Base-by-base conservation (phyloP, 2,888 invertebrate species). In the Heliconius sara region DNA sequence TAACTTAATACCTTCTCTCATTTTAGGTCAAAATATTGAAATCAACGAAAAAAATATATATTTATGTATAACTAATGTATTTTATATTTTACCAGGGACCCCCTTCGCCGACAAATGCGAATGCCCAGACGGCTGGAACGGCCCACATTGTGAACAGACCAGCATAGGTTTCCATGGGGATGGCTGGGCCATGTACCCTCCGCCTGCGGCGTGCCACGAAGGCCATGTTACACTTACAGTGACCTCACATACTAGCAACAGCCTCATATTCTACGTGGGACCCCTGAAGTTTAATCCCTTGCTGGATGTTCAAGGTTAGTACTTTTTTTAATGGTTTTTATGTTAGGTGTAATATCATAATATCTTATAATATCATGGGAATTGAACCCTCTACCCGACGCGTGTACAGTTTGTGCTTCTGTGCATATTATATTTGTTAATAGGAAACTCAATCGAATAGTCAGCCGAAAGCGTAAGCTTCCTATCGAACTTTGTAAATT, bases 131-230 rank as follows among this genome's bases (percentile, higher is more conserved):
- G 97, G 97, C 0, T 96, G 96, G 77, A 96, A 97, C 9, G 99
- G 99, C 0, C 98, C 99, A 0, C 96, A 97, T 80, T 99, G 99
- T 91, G 99, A 99, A 92, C 96, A 97, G 82, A 97, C 98, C 0
- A 97, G 97, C 0, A 97, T 99, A 83, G 98, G 98, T 30, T 99
- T 99, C 94, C 96, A 96, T 82, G 98, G 98, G n/a, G 96, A 97
- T 85, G 98, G 99, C 16, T 99, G 98, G 96, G 99, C 99, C 0
- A 97, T 99, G 96, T 99, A 98, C 95, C 97, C 97, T 0, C 96
- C 98, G 0, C 96, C 99, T 57, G 97, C 98, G 57, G 97, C 98
- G 9, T 99, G 99, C 90, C 97, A 97, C 83, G 97, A 97, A 79
- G 97, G 98, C 0, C 97, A 96, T 84, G 97, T 99, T 79, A 97